Percentiles rank a stretch among this genome's conserved stretches.
phyloP scores from a whole-genome alignment of 2,113 vertebrate genomes.

The Apistogramma diplotaenia region DNA sequence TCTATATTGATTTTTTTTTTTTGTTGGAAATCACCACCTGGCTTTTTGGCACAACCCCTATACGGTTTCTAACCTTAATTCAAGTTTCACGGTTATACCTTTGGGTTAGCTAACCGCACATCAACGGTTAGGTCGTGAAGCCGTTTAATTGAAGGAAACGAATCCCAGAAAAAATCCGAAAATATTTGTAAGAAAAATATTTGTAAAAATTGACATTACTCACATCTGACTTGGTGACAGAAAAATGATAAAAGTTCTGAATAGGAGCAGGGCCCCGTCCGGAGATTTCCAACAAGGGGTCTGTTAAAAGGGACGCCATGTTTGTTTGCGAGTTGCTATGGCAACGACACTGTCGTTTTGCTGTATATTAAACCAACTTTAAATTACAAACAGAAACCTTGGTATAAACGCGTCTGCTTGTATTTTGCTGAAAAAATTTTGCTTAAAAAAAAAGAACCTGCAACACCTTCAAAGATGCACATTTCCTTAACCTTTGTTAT shows the following conservation, averaged over 20 bases:
- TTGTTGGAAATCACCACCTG: too few species aligned
- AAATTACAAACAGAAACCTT: background rate
- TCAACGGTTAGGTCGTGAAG: background rate
- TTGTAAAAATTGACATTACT: constrained; percentile 42
- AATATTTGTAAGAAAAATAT: background rate
- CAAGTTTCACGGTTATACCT: background rate
- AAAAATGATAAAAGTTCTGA: constrained; percentile 77
- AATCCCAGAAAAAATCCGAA: background rate
- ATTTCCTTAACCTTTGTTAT: background rate
- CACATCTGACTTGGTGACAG: constrained; percentile 74
- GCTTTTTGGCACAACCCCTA: too few species aligned
- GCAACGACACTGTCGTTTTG: constrained; percentile 51
- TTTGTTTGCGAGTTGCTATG: constrained; percentile 52
- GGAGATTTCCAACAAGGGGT: constrained; percentile 70
- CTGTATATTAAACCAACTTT: background rate
- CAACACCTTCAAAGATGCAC: too few species aligned
- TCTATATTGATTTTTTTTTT: too few species aligned
- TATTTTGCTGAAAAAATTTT: background rate
- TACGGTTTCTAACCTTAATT: background rate
- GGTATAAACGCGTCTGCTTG: background rate
- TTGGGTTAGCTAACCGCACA: background rate
- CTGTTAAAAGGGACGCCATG: constrained; percentile 67
- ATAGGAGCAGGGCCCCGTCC: constrained; percentile 73
- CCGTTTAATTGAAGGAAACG: background rate
- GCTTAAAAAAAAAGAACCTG: too few species aligned